phyloP scores from a whole-genome alignment of 2,797 vertebrate species.

The Leucoraja ocellata region DNA sequence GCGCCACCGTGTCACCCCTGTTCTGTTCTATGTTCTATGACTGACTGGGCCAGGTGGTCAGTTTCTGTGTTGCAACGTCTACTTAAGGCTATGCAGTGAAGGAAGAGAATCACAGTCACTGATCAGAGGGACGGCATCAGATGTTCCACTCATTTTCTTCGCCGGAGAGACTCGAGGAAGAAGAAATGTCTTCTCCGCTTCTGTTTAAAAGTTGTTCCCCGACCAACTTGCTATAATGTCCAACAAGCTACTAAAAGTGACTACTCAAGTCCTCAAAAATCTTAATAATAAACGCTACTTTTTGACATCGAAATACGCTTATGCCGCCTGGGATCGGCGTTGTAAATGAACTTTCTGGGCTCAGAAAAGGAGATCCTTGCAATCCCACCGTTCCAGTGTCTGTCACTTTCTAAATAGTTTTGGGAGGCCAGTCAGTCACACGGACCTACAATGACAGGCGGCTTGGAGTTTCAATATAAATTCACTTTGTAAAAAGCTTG shows the following conservation, averaged over 20 bases:
- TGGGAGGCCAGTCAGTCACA: constrained; percentile 21
- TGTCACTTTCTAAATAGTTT: not conserved
- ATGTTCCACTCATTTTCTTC: not conserved
- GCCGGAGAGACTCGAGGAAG: not conserved
- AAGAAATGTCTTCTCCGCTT: not conserved
- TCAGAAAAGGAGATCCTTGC: not conserved
- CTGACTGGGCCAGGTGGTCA: not conserved
- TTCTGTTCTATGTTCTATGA: too few relatives aligned
- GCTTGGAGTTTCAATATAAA: not conserved
- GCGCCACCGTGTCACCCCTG: too few relatives aligned
- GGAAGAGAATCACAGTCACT: not conserved
- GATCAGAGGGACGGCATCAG: not conserved
- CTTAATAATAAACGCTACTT: not conserved
- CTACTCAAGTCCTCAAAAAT: not conserved
- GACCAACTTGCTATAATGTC: not conserved
- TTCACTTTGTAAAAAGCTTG: constrained; percentile 30
- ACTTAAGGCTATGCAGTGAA: not conserved
- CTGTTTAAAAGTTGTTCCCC: not conserved
- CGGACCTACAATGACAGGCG: not conserved
- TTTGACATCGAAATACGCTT: not conserved
- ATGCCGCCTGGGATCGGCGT: not conserved
- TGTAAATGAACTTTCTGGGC: not conserved
- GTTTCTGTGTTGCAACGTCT: not conserved
- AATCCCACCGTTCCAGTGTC: not conserved
- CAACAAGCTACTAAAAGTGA: not conserved